Evolutionary conservation across 2,888 invertebrate species (phyloP).

Genomic region (Tuta absoluta): DNA sequence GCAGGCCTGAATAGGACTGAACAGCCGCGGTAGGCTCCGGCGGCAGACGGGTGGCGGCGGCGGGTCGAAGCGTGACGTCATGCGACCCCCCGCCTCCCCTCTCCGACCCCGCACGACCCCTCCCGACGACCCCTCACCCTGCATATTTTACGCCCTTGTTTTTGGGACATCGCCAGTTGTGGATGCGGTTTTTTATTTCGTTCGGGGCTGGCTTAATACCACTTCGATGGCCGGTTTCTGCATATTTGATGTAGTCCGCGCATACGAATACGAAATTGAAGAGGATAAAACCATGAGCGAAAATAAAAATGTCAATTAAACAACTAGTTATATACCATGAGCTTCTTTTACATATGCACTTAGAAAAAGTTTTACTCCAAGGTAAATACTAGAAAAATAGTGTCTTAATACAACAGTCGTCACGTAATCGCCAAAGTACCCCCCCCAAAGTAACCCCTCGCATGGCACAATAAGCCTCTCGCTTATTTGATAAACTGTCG

Average conservation of each 20-base stretch:
- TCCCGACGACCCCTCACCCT: slow-evolving; percentile 51
- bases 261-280: not conserved
- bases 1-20: slow-evolving; percentile 56
- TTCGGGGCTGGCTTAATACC: slow-evolving; percentile 37
- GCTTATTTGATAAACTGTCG: slow-evolving; percentile 26
- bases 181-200: slow-evolving; percentile 51
- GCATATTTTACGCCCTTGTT: slow-evolving; percentile 69
- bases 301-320: not conserved
- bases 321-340: not conserved
- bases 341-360: no score
- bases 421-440: not conserved
- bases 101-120: slow-evolving; percentile 38
- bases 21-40: slow-evolving; percentile 50
- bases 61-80: slow-evolving; percentile 73
- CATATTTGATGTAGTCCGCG: slow-evolving; percentile 25
- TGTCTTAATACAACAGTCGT: not conserved
- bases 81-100: slow-evolving; percentile 40
- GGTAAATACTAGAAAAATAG: not conserved
- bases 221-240: slow-evolving; percentile 37
- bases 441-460: not conserved
- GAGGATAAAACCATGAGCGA: not conserved
- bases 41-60: slow-evolving; percentile 68
- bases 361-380: no score
- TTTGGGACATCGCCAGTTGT: slow-evolving; percentile 56
- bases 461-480: slow-evolving; percentile 22